These are phyloP conservation scores for Cataglyphis hispanica DNA, from an alignment of 1,140 invertebrate species.

Conservation along the genomic window DNA sequence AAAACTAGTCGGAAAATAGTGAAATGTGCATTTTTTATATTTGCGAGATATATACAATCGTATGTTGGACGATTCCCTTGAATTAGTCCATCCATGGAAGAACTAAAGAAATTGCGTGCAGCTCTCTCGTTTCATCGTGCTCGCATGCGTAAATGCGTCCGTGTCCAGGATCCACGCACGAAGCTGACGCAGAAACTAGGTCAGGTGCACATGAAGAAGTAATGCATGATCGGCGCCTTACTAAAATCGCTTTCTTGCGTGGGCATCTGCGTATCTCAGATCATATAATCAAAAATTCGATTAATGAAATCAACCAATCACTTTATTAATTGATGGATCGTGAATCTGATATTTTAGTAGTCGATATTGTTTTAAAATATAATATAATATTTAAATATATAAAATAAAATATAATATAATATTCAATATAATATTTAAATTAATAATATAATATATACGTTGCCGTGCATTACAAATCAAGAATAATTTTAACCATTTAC, in stretches of 20 bases:
- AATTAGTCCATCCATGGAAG: not conserved
- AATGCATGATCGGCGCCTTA: conserved; percentile 17
- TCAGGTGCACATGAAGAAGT: conserved; percentile 43
- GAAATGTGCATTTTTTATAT: conserved; percentile 74
- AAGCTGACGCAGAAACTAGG: conserved; percentile 60
- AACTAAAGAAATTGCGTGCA: not conserved
- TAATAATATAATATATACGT: too few relatives aligned
- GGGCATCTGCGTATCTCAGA: not conserved
- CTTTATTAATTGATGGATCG: not conserved
- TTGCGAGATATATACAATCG: not conserved
- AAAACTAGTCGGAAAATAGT: conserved; percentile 77
- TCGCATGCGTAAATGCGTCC: conserved; percentile 2
- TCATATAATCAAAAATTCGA: not conserved
- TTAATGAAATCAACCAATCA: not conserved
- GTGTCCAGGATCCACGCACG: not conserved
- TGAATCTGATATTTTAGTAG: not conserved
- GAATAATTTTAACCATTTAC: too few relatives aligned
- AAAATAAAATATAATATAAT: not conserved
- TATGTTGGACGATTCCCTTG: not conserved
- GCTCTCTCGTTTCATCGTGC: conserved; percentile 7
- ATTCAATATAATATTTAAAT: not conserved
- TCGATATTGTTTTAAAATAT: not conserved
- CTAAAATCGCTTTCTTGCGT: conserved; percentile 56
- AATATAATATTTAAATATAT: not conserved
- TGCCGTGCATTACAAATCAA: too few relatives aligned